Base-by-base conservation (phyloP, 2,113 vertebrate genomes). In the Ctenodactylus gundi region DNA sequence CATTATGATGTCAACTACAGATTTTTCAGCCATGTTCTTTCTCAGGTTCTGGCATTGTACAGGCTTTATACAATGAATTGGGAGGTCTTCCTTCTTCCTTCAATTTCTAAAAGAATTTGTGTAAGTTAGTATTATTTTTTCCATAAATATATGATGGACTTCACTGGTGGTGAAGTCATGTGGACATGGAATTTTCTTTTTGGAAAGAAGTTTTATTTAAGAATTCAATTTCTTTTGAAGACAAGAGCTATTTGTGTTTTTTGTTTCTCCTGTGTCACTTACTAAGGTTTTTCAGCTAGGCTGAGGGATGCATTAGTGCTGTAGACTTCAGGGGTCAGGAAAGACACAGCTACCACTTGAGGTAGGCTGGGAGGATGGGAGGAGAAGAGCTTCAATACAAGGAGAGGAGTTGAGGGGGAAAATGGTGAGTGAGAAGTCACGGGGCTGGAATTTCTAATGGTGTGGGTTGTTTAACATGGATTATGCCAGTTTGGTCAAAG, bases 201-300 rank as follows among this genome's bases (percentile, higher is more conserved):
- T 67, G 44, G 27, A 44, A 82, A 91, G 57, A 58, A 23, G 86
- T 94, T 95, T 88, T 41, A 76, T n/a, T 85, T 82, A 93, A 83
- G 39, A 96, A 95, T 84, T 95, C 7, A 64, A 65, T 92, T 92
- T 80, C 93, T 88, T 78, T 85, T 78, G 25, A 67, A 95, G 18
- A 72, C 83, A 68, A 92, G 49, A 68, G 85, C 39, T 85, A 55
- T 70, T 91, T 68, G 11, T 73, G 76, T 91, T 82, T 95, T 94
- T 39, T 93, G 9, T 91, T 95, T 91, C 62, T 85, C 64, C 39
- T 89, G 39, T 73, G 55, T 83, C 44, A n/a, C 44, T 85, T 85
- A n/a, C 27, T 76, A 60, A 58, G 29, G 60, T 51, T 72, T 53
- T 82, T 18, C 18, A 73, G n/a, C n/a, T n/a, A n/a, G n/a, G n/a